Evolutionary conservation across 1,140 invertebrate genomes (phyloP).

Genomic region (Eumaeus atala): DNA sequence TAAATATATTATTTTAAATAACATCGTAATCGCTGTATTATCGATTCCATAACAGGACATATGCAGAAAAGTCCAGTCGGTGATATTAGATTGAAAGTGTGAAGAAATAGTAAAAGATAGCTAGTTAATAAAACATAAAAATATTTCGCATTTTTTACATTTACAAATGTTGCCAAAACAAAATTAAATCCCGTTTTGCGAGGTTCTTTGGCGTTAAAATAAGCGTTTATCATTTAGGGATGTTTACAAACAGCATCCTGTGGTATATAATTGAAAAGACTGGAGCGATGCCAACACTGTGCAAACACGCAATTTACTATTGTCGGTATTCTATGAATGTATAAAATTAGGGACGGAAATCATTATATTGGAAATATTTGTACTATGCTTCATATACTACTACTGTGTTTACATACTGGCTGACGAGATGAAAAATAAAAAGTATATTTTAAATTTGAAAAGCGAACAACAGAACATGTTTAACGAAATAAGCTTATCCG

Average conservation of each 20-base stretch:
- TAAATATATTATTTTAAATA: too few species aligned
- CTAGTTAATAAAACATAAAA: too few species aligned
- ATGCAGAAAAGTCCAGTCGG: too few species aligned
- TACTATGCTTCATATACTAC: neutral
- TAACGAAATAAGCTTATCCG: constrained; percentile 6
- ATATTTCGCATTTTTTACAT: too few species aligned
- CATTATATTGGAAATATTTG: neutral
- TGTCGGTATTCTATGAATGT: constrained; percentile 31
- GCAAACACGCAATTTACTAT: constrained; percentile 44
- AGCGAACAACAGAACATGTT: neutral
- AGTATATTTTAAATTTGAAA: constrained; percentile 3
- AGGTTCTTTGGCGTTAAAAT: constrained; percentile 56
- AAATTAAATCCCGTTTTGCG: constrained; percentile 55
- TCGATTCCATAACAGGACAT: too few species aligned
- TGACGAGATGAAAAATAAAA: neutral
- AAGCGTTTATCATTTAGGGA: constrained; percentile 68
- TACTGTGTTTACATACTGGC: neutral
- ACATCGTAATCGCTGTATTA: too few species aligned
- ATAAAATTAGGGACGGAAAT: constrained; percentile 31
- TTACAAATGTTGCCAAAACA: constrained; percentile 34
- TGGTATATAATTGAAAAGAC: constrained; percentile 68
- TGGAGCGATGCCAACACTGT: constrained; percentile 58
- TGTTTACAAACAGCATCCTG: constrained; percentile 59
- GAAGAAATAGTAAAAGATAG: too few species aligned
- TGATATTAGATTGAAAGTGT: too few species aligned